Evolutionary conservation across 2,797 vertebrate genomes (phyloP), one percentile per base, ranked within the genome.

Genomic region (Borostomias antarcticus): DNA sequence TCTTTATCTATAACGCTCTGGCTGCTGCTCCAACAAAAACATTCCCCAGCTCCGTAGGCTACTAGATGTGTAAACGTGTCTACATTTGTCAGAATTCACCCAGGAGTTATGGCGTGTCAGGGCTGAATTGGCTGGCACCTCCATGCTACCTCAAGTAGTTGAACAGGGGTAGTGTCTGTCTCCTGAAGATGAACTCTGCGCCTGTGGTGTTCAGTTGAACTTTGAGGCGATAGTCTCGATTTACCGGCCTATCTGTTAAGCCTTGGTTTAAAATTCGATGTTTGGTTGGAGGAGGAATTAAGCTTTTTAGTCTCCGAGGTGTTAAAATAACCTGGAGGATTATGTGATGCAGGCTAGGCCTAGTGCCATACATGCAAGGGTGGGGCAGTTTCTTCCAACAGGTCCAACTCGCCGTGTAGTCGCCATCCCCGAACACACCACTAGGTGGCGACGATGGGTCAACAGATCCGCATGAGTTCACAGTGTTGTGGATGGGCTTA

Each of bases 71-170:
- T 10, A 69, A 82, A 78, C 67, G 65, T 17, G 11, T n/a, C n/a
- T n/a, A 8, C 70, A 81, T 79, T 72, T 21, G 75, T 79, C 83
- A 75, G 62, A 47, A 69, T 73, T 74, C 3, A 48, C 8, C 10
- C n/a, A 29, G 45, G 47, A 30, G 2, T 47, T 15, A 3, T 19
- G 64, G 66, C 33, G 32, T 26, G 35, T 51, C 47, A 17, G 33
- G 9, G 23, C 19, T 13, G 11, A 8, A 23, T 37, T 19, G 7
- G 8, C 58, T 9, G 15, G 48, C 37, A 21, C 40, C 54, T n/a
- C 64, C 66, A 69, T 37, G 47, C 23, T 58, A 23, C 67, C 28
- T 43, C 15, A 57, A 33, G 15, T 25, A 43, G 35, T 60, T 53
- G 19, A 23, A 60, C 48, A 66, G 57, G 35, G 65, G 53, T 69